Evolutionary conservation across 1,140 invertebrate genomes (phyloP).

Genomic region (Aphelinus atriplicis): DNA sequence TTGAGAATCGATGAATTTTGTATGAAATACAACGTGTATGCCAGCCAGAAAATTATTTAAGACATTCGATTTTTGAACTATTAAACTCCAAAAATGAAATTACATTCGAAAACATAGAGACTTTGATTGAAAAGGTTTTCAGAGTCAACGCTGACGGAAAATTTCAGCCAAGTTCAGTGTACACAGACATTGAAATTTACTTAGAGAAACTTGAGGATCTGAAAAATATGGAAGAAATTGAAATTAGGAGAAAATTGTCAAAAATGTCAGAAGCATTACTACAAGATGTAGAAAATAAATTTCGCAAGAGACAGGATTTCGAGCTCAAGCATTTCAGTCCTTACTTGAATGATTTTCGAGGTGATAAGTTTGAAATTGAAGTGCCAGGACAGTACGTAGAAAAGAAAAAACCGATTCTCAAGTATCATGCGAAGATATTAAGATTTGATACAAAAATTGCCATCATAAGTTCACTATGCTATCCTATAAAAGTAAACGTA

Average conservation of each 20-base stretch:
- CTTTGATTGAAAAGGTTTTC: constrained; percentile 36
- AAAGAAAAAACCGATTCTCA: constrained; percentile 68
- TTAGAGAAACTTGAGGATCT: background rate
- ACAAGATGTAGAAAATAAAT: background rate
- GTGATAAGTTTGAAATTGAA: constrained; percentile 65
- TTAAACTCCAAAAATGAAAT: background rate
- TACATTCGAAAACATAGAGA: constrained; percentile 15
- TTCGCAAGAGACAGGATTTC: background rate
- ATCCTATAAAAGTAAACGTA: constrained; percentile 74
- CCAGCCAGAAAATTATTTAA: constrained; percentile 60
- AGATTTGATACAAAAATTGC: constrained; percentile 71
- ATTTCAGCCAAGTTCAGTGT: background rate
- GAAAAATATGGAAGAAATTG: background rate
- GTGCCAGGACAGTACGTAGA: constrained; percentile 79
- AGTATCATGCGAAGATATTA: constrained; percentile 76
- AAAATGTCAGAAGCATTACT: background rate
- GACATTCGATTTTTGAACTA: constrained; percentile 54
- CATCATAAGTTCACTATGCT: constrained; percentile 69
- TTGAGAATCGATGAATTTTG: constrained; percentile 58
- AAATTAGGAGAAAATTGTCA: background rate
- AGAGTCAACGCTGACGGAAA: background rate
- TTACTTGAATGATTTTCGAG: constrained; percentile 71
- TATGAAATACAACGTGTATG: constrained; percentile 62
- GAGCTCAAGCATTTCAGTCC: constrained; percentile 69
- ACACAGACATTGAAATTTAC: background rate